Conservation (phyloP, 2,888 invertebrate genomes). For the Acleris holmiana region DNA sequence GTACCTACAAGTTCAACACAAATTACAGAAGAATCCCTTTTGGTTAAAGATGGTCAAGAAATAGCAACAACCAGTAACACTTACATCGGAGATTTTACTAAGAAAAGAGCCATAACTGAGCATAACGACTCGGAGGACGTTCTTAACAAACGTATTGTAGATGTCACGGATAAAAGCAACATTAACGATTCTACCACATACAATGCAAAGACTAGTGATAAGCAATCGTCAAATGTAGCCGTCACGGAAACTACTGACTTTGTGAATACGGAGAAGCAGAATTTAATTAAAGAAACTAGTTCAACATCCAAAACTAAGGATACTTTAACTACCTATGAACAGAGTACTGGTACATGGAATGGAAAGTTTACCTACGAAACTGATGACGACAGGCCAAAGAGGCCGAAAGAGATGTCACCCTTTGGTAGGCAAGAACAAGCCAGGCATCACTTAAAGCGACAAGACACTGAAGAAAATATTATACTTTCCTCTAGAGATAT, state of each 20-base stretch:
- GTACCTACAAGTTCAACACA: slow-evolving; percentile 73
- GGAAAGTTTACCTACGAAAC: slow-evolving; percentile 83
- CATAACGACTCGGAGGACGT: slow-evolving; percentile 60
- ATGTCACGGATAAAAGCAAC: slow-evolving; percentile 54
- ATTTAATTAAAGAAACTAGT: slow-evolving; percentile 72
- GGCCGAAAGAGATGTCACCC: slow-evolving; percentile 73
- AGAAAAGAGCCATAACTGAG: slow-evolving; percentile 72
- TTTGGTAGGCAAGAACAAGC: slow-evolving; percentile 73
- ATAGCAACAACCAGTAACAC: slow-evolving; percentile 72
- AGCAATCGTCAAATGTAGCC: slow-evolving; percentile 54
- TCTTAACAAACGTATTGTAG: slow-evolving; percentile 56
- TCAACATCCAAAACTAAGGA: slow-evolving; percentile 70
- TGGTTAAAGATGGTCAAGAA: slow-evolving; percentile 76
- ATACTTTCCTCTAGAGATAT: slow-evolving; percentile 78
- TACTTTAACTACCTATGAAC: slow-evolving; percentile 72
- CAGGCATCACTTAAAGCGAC: slow-evolving; percentile 73
- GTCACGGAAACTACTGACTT: slow-evolving; percentile 66
- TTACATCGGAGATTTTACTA: slow-evolving; percentile 76
- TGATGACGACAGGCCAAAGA: slow-evolving; percentile 72
- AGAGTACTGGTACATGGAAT: slow-evolving; percentile 83
- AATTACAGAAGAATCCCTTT: slow-evolving; percentile 70
- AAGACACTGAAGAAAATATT: slow-evolving; percentile 79
- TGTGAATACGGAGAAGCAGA: slow-evolving; percentile 75
- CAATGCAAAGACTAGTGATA: slow-evolving; percentile 57
- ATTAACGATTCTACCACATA: slow-evolving; percentile 52